phyloP scores from a whole-genome alignment of 2,797 vertebrate species.

The Sebastiscus tertius region DNA sequence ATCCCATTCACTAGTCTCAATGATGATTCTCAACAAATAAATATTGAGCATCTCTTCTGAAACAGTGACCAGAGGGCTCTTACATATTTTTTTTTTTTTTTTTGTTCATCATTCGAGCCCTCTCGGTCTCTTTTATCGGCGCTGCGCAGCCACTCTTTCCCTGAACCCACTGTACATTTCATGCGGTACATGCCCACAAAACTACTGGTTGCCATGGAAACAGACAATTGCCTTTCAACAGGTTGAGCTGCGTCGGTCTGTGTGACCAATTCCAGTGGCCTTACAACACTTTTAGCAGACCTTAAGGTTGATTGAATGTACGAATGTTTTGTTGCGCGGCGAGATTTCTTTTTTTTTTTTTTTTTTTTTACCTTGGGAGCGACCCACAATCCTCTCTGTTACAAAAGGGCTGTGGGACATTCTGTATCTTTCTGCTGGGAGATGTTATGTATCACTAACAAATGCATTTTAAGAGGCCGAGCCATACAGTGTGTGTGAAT shows the following conservation, averaged over 20 bases:
- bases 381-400: background rate
- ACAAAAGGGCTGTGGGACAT: background rate
- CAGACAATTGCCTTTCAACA: conserved; percentile 75
- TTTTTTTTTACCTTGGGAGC: conserved; percentile 18
- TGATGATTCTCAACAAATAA: background rate
- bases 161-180: conserved; percentile 53
- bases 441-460: conserved; percentile 5
- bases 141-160: conserved; percentile 23
- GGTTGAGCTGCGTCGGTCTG: conserved; percentile 51
- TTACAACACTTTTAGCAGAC: conserved; percentile 50
- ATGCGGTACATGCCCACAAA: conserved; percentile 62
- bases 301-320: conserved; percentile 43
- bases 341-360: too few relatives aligned
- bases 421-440: background rate
- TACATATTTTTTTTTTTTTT: background rate
- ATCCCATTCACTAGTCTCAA: background rate
- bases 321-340: background rate
- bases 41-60: background rate
- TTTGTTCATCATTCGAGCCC: conserved; percentile 11
- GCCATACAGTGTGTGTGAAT: background rate
- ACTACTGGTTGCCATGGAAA: conserved; percentile 78
- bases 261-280: conserved; percentile 48
- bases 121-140: conserved; percentile 38
- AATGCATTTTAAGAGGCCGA: conserved; percentile 15
- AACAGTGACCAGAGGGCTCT: conserved; percentile 21